A percentile compares a stretch with the other conserved stretches of the same genome.
Evolutionary conservation across 2,797 vertebrate species (phyloP).

Genomic region (Gila robusta): DNA sequence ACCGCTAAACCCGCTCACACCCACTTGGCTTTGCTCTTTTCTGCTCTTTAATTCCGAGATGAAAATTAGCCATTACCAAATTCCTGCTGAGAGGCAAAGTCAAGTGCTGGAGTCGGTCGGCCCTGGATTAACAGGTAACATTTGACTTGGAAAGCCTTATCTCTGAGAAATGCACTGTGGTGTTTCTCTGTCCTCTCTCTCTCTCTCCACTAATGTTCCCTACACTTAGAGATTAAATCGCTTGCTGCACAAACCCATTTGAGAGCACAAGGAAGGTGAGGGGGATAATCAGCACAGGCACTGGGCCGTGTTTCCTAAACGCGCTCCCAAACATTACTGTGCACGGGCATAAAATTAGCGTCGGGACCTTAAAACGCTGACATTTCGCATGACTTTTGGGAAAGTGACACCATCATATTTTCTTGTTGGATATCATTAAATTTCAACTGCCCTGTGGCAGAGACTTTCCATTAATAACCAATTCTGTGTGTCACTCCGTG

Average conservation of each 20-base stretch:
- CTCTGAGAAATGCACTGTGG: conserved; percentile 93
- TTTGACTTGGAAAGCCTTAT: conserved; percentile 89
- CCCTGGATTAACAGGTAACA: conserved; percentile 86
- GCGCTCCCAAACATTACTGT: conserved; percentile 98
- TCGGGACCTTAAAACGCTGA: conserved; percentile 99
- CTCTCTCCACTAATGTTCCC: conserved; percentile 89
- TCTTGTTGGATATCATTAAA: conserved; percentile 99
- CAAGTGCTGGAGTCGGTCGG: conserved; percentile 80
- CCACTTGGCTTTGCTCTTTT: conserved; percentile 62
- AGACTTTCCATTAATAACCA: conserved; percentile 99
- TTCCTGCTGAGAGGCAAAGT: conserved; percentile 84
- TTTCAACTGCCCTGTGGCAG: conserved; percentile 99
- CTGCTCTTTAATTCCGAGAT: conserved; percentile 81
- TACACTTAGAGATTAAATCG: conserved; percentile 99
- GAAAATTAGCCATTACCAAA: conserved; percentile 82
- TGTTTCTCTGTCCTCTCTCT: conserved; percentile 82
- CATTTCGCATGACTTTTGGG: conserved; percentile 99
- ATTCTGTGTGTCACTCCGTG: conserved; percentile 98
- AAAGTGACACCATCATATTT: conserved; percentile 99
- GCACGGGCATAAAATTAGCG: conserved; percentile 99
- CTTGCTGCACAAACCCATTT: conserved; percentile 99
- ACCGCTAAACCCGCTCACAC: conserved; percentile 4
- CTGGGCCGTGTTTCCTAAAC: conserved; percentile 94
- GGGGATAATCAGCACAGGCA: conserved; percentile 99
- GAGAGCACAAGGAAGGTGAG: conserved; percentile 94